phyloP scores from a whole-genome alignment of 1,140 invertebrate species.

The Microplitis mediator region DNA sequence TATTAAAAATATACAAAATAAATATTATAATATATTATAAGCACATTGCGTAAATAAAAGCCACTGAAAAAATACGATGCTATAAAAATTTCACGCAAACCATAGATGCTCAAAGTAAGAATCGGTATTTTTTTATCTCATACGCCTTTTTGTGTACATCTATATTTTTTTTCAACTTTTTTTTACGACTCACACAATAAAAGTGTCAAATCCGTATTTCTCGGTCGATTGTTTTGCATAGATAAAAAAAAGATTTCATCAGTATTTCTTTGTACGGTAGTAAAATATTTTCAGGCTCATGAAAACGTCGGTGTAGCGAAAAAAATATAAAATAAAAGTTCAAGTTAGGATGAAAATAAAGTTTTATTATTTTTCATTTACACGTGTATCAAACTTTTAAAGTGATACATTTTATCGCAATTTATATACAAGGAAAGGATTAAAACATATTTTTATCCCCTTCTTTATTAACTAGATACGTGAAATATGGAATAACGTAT shows the following conservation, averaged over 20 bases:
- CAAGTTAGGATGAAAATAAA: not conserved
- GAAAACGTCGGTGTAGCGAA: slow-evolving; percentile 3
- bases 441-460: no score
- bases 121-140: no score
- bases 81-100: slow-evolving; percentile 20
- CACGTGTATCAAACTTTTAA: no score
- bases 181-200: slow-evolving; percentile 25
- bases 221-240: slow-evolving; percentile 29
- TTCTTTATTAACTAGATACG: no score
- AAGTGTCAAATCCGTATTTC: slow-evolving; percentile 26
- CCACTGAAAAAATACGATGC: slow-evolving; percentile 25
- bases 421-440: no score
- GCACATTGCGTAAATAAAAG: not conserved
- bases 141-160: no score
- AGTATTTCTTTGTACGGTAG: slow-evolving; percentile 10
- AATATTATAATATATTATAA: no score
- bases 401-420: no score
- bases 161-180: not conserved
- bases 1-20: no score
- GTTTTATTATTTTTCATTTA: not conserved
- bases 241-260: slow-evolving; percentile 27
- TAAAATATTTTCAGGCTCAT: slow-evolving; percentile 23
- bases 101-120: not conserved
- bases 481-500: no score
- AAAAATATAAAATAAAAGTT: not conserved